A percentile compares a stretch with the other conserved stretches of the same genome.
Conservation (phyloP, 2,113 vertebrate genomes). For the Trogon melanurus region DNA sequence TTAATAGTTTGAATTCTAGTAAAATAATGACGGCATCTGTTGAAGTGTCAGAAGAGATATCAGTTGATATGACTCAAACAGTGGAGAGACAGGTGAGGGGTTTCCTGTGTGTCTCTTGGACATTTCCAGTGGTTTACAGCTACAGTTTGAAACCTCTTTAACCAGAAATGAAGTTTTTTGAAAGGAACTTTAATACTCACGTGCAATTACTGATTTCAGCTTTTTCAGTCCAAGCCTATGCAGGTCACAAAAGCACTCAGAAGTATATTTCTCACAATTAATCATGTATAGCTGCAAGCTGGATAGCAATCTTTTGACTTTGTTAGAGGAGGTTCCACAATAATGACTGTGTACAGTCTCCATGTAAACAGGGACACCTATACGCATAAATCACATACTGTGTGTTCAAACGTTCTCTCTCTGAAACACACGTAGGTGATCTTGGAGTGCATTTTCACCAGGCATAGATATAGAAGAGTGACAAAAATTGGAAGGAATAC, state of each 20-base stretch:
- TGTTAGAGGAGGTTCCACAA: background rate
- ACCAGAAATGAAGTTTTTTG: background rate
- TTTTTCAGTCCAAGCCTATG: background rate
- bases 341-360: background rate
- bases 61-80: background rate
- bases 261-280: background rate
- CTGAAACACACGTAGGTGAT: background rate
- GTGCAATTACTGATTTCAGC: background rate
- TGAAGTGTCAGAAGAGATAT: background rate
- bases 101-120: background rate
- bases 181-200: background rate
- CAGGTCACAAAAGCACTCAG: background rate
- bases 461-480: background rate
- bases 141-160: background rate
- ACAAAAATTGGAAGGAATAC: background rate
- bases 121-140: background rate
- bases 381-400: background rate
- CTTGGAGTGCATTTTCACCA: background rate
- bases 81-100: background rate
- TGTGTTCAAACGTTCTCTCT: background rate
- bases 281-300: background rate
- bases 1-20: background rate
- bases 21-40: background rate
- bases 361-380: background rate
- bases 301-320: background rate